Evolutionary conservation across 1,140 invertebrate genomes (phyloP), one percentile per base, ranked within the genome.

Genomic region (Dendrolimus punctatus): DNA sequence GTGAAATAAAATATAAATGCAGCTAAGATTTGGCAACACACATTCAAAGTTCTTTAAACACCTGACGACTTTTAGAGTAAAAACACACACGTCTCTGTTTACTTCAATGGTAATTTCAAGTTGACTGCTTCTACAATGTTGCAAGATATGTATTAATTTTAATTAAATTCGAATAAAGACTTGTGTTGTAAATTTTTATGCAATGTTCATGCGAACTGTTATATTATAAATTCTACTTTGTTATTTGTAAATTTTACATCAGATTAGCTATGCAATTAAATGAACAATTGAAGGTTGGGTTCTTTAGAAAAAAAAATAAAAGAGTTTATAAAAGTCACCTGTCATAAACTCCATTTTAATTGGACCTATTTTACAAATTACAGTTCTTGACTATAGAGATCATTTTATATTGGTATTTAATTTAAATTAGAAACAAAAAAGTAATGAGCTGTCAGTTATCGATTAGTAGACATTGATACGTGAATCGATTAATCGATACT

Each of bases 221-320:
- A 23, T 23, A 23, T 50, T 51, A 44, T 49, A 44, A 55, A 59
- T 59, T 10, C 10, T n/a, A n/a, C n/a, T n/a, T n/a, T 46, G 10
- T 40, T 47, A 52, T 55, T 51, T 53, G 48, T 55, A 55, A 60
- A 55, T 55, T 57, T 44, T 39, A 44, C 42, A 51, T 51, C 45
- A 60, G 58, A 60, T 60, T 55, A 60, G 44, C 45, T 41, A 37
- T 10, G 49, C 53, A 58, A 57, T 65, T 58, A 65, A 60, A 51
- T 42, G 40, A 55, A 56, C 55, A 53, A 58, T 48, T 55, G 56
- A 51, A 57, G 44, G 51, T 53, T 52, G 53, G 55, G 58, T 46
- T 55, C 60, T 42, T 9, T 49, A 40, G 9, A 49, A 55, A 61
- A 61, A n/a, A 60, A 59, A 10, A 8, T 53, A 23, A 45, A 40